Conservation (phyloP, 1,140 invertebrate genomes). For the Lethocerus indicus region DNA sequence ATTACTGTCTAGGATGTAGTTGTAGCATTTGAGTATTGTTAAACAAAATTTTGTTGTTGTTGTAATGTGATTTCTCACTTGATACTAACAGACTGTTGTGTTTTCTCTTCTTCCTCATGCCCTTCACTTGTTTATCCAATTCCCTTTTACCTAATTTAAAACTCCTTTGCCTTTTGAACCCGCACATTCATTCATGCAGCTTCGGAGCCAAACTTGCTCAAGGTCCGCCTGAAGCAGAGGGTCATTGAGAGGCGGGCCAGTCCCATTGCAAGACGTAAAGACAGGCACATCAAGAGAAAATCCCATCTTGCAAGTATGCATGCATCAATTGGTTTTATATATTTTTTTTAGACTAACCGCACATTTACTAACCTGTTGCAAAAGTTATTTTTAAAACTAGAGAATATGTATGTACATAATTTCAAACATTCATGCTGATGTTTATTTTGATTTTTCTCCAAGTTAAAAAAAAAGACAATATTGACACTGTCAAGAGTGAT, state of each 20-base stretch:
- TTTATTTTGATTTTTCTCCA: too few species aligned
- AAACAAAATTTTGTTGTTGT: too few species aligned
- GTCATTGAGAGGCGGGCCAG: constrained; percentile 78
- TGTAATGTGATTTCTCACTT: too few species aligned
- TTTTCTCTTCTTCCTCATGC: too few species aligned
- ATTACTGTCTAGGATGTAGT: too few species aligned
- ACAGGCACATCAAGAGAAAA: constrained; percentile 57
- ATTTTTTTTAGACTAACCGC: not conserved
- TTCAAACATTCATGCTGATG: not conserved
- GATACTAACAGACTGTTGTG: too few species aligned
- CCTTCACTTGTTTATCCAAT: too few species aligned
- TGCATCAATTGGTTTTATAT: not conserved
- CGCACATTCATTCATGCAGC: constrained; percentile 41
- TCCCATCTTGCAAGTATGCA: constrained; percentile 58
- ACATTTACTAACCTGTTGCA: not conserved
- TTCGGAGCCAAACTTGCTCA: constrained; percentile 92
- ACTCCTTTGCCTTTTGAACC: too few species aligned
- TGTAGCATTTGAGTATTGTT: too few species aligned
- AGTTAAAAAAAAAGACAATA: too few species aligned
- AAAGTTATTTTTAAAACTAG: not conserved
- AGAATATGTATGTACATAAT: not conserved
- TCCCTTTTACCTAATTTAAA: too few species aligned
- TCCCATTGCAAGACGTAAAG: constrained; percentile 69
- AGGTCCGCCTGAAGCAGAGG: constrained; percentile 89
- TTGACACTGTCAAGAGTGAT: too few species aligned